A percentile compares a stretch with the other conserved stretches of the same genome.
These are phyloP conservation scores for Matsumyia berberina DNA, from an alignment of 2,888 invertebrate species.

Conservation along the genomic window DNA sequence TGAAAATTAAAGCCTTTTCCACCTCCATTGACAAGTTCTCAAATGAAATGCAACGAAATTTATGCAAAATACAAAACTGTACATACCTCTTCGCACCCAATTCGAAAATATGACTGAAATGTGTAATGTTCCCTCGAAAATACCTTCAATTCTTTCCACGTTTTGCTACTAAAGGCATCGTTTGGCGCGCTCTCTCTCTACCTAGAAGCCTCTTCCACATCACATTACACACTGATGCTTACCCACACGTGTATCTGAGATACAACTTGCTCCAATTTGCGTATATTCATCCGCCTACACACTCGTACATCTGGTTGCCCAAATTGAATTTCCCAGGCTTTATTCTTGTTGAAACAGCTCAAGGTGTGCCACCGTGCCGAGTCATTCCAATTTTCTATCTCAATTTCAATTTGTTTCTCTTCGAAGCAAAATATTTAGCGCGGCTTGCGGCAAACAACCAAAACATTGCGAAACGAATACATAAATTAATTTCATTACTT, in stretches of 20 bases:
- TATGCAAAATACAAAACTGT: no score
- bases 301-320: neutral
- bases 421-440: constrained; percentile 1
- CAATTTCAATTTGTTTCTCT: neutral
- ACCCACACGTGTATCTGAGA: neutral
- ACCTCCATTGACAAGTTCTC: no score
- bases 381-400: neutral
- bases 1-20: no score
- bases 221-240: neutral
- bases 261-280: neutral
- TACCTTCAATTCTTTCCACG: neutral
- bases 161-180: neutral
- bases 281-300: neutral
- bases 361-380: neutral
- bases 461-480: constrained; percentile 9
- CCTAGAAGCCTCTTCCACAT: neutral
- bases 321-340: neutral
- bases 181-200: neutral
- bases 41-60: no score
- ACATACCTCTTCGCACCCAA: no score
- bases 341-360: neutral
- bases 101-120: no score
- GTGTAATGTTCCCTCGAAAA: no score
- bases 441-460: no score
- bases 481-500: constrained; percentile 36